These are phyloP conservation scores for Cryptoblepharus egeriae DNA, from an alignment of 2,797 vertebrate genomes.

Conservation along the genomic window DNA sequence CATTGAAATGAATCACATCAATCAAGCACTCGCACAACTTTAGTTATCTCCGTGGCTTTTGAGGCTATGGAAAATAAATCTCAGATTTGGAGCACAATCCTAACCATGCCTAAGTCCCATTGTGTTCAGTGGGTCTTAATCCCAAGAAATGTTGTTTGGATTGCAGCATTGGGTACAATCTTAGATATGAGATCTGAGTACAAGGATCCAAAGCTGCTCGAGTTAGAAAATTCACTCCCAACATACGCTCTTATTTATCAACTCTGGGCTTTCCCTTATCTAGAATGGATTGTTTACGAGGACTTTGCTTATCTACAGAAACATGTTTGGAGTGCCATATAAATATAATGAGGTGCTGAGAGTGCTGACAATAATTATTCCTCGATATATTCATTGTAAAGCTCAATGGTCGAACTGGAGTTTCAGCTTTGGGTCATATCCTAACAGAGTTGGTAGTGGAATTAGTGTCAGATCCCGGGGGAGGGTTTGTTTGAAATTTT, in stretches of 20 bases:
- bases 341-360: not conserved
- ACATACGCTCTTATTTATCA: constrained; percentile 1
- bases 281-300: not conserved
- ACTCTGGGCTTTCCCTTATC: constrained; percentile 2
- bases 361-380: not conserved
- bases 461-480: too few species aligned
- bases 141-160: too few species aligned
- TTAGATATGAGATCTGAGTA: not conserved
- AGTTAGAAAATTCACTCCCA: not conserved
- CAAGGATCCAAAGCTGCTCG: not conserved
- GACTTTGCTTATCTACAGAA: constrained; percentile 1
- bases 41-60: not conserved
- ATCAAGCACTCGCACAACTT: not conserved
- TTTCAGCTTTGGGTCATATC: too few species aligned
- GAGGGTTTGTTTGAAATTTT: not conserved
- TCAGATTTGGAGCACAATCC: too few species aligned
- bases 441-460: too few species aligned
- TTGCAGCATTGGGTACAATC: not conserved
- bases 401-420: too few species aligned
- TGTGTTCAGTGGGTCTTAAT: too few species aligned
- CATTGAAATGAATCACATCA: not conserved
- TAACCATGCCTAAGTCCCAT: too few species aligned
- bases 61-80: not conserved
- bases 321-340: not conserved
- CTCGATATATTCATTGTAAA: not conserved